Base-by-base conservation (phyloP, 1,140 invertebrate species). In the Plutomurus gul region DNA sequence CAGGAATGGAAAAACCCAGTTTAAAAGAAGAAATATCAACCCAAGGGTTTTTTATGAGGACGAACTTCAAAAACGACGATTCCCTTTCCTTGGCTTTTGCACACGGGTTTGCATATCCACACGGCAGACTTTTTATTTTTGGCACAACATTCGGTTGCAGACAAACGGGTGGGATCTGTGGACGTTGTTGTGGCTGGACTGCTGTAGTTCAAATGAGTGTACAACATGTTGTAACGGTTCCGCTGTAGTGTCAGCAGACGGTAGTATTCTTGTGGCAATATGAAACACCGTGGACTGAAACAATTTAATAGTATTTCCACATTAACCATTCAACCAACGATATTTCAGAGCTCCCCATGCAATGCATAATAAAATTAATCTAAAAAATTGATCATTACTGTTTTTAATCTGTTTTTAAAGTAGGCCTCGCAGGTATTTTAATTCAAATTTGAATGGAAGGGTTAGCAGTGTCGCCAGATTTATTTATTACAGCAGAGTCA, bases 41-140 rank as follows among this genome's bases (percentile, higher is more conserved):
- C 20, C 8, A 75, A 43, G 11, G 56, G n/a, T n/a, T n/a, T n/a
- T n/a, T n/a, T 43, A 3, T 27, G 7, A 22, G 1, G 0, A 22
- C 70, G 37, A 88, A 93, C 93, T 83, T 92, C 89, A 86, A 95
- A 95, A 16, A 96, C 85, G 85, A 93, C 93, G 80, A 95, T 95
- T 49, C 94, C 94, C 84, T 90, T 89, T 0, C 94, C 94, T 87
- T 95, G 92, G 82, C 93, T 95, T 84, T 93, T 91, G 1, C 93
- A 92, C 0, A 94, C 93, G 7, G 94, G 94, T 84, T 95, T 96
- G 85, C 92, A 95, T 76, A 95, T 95, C 94, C 94, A 95, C 18
- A 93, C 89, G 77, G 84, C 85, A 72, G 84, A 81, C 40, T 73
- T 77, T 30, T 56, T 73, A 47, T 75, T 20, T 40, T 49, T 40